phyloP scores from a whole-genome alignment of 2,797 vertebrate genomes.

The Liasis olivaceus region DNA sequence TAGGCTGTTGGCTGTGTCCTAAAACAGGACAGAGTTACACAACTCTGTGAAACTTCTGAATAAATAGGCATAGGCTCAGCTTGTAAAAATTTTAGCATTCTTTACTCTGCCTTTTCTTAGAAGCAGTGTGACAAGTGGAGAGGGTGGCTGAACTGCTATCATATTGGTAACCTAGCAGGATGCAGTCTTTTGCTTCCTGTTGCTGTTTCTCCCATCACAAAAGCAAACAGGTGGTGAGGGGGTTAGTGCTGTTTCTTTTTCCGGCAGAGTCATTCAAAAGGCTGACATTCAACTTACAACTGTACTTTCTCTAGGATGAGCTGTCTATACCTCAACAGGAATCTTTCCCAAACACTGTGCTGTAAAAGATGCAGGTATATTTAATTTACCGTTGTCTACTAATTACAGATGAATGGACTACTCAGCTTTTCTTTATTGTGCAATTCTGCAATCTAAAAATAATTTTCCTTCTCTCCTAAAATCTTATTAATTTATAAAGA shows the following conservation, averaged over 20 bases:
- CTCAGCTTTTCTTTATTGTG: constrained; percentile 32
- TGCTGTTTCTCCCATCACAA: not conserved
- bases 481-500: not conserved
- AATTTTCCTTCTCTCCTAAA: constrained; percentile 20
- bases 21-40: not conserved
- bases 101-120: not conserved
- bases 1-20: not conserved
- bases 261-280: not conserved
- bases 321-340: constrained; percentile 15
- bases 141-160: not conserved
- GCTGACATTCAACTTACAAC: not conserved
- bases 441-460: constrained; percentile 13
- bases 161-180: not conserved
- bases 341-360: constrained; percentile 24
- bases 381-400: constrained; percentile 16
- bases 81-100: not conserved
- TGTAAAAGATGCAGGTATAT: constrained; percentile 28
- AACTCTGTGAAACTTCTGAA: not conserved
- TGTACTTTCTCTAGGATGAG: constrained; percentile 16
- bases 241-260: not conserved
- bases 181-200: not conserved
- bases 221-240: not conserved
- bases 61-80: not conserved
- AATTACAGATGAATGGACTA: constrained; percentile 9
- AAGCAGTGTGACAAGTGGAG: not conserved